These are phyloP conservation scores for Campoletis sonorensis DNA, from an alignment of 1,140 invertebrate species.

Conservation along the genomic window DNA sequence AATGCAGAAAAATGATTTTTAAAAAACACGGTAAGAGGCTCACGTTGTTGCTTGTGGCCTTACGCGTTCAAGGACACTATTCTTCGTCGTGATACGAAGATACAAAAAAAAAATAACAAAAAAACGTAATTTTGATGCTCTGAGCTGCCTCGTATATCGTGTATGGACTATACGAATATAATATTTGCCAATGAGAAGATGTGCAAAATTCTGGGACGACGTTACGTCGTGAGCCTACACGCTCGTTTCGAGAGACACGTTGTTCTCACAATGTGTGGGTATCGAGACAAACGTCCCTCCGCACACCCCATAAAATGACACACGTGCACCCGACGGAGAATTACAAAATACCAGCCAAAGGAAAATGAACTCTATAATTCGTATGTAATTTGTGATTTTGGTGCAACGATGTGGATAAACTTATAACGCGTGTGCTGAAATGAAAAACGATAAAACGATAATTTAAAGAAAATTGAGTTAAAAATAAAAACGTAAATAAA, in stretches of 20 bases:
- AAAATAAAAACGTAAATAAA: conserved; percentile 20
- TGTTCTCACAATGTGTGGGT: neutral
- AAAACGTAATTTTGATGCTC: neutral
- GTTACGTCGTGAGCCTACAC: neutral
- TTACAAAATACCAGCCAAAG: neutral
- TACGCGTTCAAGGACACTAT: conserved; percentile 5
- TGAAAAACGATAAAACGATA: neutral
- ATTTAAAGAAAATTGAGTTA: too few relatives aligned
- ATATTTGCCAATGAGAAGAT: conserved; percentile 24
- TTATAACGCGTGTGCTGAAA: neutral
- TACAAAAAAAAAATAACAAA: neutral
- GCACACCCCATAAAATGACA: neutral
- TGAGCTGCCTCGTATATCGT: neutral
- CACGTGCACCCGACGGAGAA: conserved; percentile 10
- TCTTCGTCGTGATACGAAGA: neutral
- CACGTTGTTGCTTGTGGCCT: neutral
- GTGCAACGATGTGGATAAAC: neutral
- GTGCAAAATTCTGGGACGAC: neutral
- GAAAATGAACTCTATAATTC: neutral
- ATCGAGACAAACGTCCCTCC: conserved; percentile 9
- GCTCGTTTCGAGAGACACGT: neutral
- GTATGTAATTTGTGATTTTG: neutral
- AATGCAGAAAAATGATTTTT: neutral
- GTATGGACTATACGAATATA: neutral
- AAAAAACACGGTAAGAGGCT: neutral